These are phyloP conservation scores for Nothoprocta perdicaria DNA, from an alignment of 2,113 vertebrate species.

Conservation along the genomic window DNA sequence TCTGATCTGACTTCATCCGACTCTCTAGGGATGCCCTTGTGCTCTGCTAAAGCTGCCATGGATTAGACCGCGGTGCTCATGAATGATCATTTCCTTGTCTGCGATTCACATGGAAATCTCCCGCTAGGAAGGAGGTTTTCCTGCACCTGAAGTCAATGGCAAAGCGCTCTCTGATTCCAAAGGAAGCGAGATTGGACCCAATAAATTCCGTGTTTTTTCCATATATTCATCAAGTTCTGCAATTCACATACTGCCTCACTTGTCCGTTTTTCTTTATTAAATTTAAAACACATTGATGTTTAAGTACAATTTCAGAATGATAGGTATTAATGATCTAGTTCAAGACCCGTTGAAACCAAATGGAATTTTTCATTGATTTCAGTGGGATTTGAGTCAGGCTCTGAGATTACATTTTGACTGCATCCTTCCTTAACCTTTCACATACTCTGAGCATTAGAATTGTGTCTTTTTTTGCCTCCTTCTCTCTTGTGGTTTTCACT, in stretches of 20 bases:
- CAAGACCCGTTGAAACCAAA: conserved; percentile 11
- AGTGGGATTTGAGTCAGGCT: conserved; percentile 11
- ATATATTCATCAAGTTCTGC: conserved; percentile 18
- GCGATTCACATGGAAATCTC: conserved; percentile 46
- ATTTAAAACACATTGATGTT: conserved; percentile 49
- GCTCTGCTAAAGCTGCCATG: conserved; percentile 62
- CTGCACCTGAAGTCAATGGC: conserved; percentile 8
- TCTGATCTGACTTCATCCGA: conserved; percentile 67
- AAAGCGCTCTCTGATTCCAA: background rate
- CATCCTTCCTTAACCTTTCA: conserved; percentile 37
- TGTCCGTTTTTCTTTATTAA: background rate
- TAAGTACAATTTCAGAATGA: conserved; percentile 7
- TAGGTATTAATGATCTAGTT: conserved; percentile 19
- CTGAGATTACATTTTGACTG: conserved; percentile 28
- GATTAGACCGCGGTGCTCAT: conserved; percentile 28
- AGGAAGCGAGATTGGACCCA: background rate
- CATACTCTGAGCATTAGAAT: conserved; percentile 4
- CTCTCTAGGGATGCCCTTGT: conserved; percentile 38
- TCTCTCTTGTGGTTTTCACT: conserved; percentile 32
- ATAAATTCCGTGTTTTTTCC: background rate
- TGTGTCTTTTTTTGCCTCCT: background rate
- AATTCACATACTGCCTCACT: background rate
- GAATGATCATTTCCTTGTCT: conserved; percentile 33
- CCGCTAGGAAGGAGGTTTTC: conserved; percentile 30
- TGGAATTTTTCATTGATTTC: conserved; percentile 10